Evolutionary conservation across 1,140 invertebrate genomes (phyloP).

Genomic region (Sinonovacula constricta): DNA sequence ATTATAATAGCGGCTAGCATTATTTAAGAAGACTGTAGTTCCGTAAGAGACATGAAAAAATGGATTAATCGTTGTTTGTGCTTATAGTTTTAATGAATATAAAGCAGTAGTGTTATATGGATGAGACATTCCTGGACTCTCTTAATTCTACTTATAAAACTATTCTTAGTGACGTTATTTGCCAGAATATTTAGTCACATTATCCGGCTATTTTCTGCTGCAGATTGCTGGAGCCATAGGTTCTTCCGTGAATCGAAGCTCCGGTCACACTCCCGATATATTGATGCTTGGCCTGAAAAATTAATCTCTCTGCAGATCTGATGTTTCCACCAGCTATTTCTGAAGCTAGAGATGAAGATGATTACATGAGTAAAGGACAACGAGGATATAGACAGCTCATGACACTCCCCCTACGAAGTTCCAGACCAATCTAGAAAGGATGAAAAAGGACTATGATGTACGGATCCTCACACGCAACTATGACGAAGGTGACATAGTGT

Average conservation of each 20-base stretch:
- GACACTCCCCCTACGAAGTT: background rate
- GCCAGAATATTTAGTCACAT: too few relatives aligned
- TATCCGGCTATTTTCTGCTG: too few relatives aligned
- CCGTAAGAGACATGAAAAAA: too few relatives aligned
- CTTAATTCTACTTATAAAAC: too few relatives aligned
- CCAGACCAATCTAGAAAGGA: background rate
- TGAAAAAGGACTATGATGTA: constrained; percentile 5
- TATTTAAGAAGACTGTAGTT: too few relatives aligned
- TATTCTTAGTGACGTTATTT: too few relatives aligned
- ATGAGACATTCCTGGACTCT: too few relatives aligned
- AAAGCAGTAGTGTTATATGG: too few relatives aligned
- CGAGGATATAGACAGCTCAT: background rate
- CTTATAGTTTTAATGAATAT: too few relatives aligned
- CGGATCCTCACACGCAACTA: background rate
- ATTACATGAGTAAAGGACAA: background rate
- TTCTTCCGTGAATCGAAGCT: constrained; percentile 48
- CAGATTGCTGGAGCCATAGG: constrained; percentile 58
- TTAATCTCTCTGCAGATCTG: background rate
- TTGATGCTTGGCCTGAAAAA: constrained; percentile 58
- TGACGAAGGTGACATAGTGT: background rate
- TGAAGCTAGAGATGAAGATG: background rate
- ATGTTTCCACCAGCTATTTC: background rate
- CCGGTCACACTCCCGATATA: constrained; percentile 54
- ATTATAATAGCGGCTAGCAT: too few relatives aligned
- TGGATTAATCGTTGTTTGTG: too few relatives aligned